phyloP scores from a whole-genome alignment of 2,888 invertebrate genomes.

The Invenusta paracnida region DNA sequence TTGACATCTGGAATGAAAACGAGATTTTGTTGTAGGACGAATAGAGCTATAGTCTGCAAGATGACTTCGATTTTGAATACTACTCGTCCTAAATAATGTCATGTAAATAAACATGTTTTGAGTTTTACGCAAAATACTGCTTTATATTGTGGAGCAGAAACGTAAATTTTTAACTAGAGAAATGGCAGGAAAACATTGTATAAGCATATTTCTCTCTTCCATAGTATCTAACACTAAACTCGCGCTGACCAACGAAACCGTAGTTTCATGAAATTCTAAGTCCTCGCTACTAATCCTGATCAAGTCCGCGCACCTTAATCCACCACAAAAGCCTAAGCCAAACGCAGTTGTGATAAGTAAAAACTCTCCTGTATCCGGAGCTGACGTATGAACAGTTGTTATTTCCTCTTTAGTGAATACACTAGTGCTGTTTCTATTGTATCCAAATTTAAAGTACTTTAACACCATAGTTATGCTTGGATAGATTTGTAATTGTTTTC shows the following conservation, averaged over 20 bases:
- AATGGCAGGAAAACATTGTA: too few species aligned
- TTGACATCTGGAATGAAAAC: too few species aligned
- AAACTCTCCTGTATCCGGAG: neutral
- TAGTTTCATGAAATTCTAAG: neutral
- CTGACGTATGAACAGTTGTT: neutral
- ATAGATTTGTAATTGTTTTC: neutral
- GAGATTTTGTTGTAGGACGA: too few species aligned
- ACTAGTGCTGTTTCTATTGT: neutral
- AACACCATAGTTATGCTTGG: neutral
- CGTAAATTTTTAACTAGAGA: too few species aligned
- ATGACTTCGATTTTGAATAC: too few species aligned
- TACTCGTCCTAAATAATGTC: too few species aligned
- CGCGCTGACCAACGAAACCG: neutral
- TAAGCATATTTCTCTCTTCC: too few species aligned
- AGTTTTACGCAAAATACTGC: too few species aligned
- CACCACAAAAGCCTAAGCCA: neutral
- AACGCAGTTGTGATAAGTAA: neutral
- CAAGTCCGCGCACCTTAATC: neutral
- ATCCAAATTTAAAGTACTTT: neutral
- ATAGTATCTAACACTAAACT: too few species aligned
- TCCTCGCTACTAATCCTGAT: neutral
- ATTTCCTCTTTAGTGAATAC: conserved; percentile 10
- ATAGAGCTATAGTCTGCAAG: too few species aligned
- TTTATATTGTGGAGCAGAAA: too few species aligned
- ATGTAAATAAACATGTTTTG: too few species aligned